Conservation (phyloP, 2,888 invertebrate species). For the Blomia tropicalis region DNA sequence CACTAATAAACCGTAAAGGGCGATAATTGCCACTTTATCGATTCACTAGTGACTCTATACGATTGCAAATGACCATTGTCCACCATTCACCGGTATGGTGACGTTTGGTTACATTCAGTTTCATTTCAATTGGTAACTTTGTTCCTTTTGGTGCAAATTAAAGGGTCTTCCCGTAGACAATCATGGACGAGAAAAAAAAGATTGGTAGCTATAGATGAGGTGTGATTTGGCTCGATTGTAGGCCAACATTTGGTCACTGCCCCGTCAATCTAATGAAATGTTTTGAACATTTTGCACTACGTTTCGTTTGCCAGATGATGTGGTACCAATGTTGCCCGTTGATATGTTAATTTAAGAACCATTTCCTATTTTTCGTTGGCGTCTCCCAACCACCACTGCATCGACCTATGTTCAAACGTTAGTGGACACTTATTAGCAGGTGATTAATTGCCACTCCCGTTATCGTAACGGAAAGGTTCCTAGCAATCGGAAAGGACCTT, state of each 20-base stretch:
- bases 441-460: not conserved
- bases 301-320: not conserved
- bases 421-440: not conserved
- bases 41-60: too few relatives aligned
- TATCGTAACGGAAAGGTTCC: not conserved
- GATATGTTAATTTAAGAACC: not conserved
- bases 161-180: too few relatives aligned
- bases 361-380: not conserved
- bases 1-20: too few relatives aligned
- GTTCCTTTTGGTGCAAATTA: too few relatives aligned
- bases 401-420: not conserved
- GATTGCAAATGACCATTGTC: too few relatives aligned
- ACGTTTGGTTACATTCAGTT: too few relatives aligned
- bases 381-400: not conserved
- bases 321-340: not conserved
- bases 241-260: not conserved
- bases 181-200: too few relatives aligned
- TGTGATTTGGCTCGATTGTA: not conserved
- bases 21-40: too few relatives aligned
- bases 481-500: too few relatives aligned
- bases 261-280: not conserved
- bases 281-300: not conserved
- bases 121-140: too few relatives aligned
- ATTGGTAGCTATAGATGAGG: too few relatives aligned
- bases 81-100: too few relatives aligned